Base-by-base conservation (phyloP, 2,113 vertebrate genomes). In the Toxostoma redivivum region DNA sequence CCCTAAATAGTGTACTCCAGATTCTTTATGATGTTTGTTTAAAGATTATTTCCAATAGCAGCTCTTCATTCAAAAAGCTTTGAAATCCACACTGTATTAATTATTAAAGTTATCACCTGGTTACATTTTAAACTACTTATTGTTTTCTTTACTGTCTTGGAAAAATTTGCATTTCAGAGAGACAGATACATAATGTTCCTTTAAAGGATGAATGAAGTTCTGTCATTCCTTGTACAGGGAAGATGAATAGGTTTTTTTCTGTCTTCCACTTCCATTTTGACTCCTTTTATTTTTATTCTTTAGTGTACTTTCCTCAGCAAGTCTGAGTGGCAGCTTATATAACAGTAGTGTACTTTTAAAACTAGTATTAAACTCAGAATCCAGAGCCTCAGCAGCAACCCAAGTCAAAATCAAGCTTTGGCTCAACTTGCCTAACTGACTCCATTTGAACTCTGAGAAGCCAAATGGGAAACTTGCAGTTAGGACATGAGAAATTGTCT, bases 141-240 rank as follows among this genome's bases (percentile, higher is more conserved):
- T 81, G 60, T 89, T 81, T 91, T 88, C 69, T 67, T 51, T 91
- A 69, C 72, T 87, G 40, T 89, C 65, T 94, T 93, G 28, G 24
- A 53, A 28, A 60, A 44, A 84, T 88, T 94, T 95, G 61, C 57
- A 76, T 95, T 37, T 89, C 45, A 76, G 77, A 81, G 86, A 91
- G 78, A 87, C 61, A 69, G 81, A 70, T 84, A 84, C 77, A 86
- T 88, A 60, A 67, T 93, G 80, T 88, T 96, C 60, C 30, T 44
- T 86, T 74, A 81, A 94, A 78, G 45, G 51, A 67, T 93, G 82
- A 94, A 94, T 89, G 92, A 89, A 94, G 22, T 67, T 84, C 66
- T 92, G 77, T 91, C 69, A 91, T 71, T 88, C 27, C 19, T 86
- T 84, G 19, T 71, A 78, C 38, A 54, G 24, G 33, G 27, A 88